Base-by-base conservation (phyloP, 2,888 invertebrate genomes). In the Zonitis immaculata region DNA sequence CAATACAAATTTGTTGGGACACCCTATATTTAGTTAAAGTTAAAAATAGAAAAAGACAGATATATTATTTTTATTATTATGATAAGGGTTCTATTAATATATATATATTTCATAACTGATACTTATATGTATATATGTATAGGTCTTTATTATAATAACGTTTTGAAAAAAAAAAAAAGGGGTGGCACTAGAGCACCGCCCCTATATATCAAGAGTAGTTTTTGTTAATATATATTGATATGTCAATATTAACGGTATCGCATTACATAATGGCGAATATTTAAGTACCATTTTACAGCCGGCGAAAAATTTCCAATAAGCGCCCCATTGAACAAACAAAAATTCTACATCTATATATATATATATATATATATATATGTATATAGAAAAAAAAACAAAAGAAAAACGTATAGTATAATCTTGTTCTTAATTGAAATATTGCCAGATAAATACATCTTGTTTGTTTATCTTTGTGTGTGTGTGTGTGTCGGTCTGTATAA, bases 1-100 rank as follows among this genome's bases (percentile, higher is more conserved):
- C 73, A 73, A 73, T 72, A 65, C 72, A 70, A 72, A 72, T 73
- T 73, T 69, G 71, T 67, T 70, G 67, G 67, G 66, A 65, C 25
- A 35, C 35, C 35, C 35, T 18, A 8, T 35, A 35, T 35, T 35
- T 35, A 35, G n/a, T n/a, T n/a, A n/a, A n/a, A 35, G 16, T 35
- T 16, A 18, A 35, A 35, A 35, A 35, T n/a, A n/a, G 35, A 35
- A 16, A 35, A 9, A 35, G 35, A 35, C 3, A 35, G 5, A 35
- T 3, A 61, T 65, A 70, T 64, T 66, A 67, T 66, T 64, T 14
- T 32, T 32, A 32, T 32, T 32, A 32, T 32, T 62, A 65, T 66
- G 67, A 65, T 71, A 66, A 66, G 67, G 67, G 67, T 63, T 61
- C 65, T 66, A 14, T n/a, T n/a, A n/a, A n/a, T n/a, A n/a, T n/a